Evolutionary conservation across 2,113 vertebrate species (phyloP), one percentile per base, ranked within the genome.

Genomic region (Callocephalon fimbriatum): DNA sequence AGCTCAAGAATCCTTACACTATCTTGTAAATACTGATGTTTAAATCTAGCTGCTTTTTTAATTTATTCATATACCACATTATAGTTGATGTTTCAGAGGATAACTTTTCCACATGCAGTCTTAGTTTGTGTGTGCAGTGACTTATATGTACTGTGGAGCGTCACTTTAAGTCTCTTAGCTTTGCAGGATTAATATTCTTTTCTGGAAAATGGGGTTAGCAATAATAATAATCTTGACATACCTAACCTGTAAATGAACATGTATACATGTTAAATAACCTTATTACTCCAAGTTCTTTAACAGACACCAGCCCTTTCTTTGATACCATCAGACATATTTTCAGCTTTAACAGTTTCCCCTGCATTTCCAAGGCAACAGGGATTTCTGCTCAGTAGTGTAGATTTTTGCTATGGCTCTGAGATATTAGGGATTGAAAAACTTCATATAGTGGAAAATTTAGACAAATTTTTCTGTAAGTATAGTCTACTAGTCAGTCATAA

Each of bases 321-420:
- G 85, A 85, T 78, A 82, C 68, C 59, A 85, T 77, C 71, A 95
- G 48, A 86, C 32, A 54, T 88, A 80, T 93, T 96, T 95, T 88
- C 81, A 91, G 58, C 84, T 88, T 92, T 90, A 95, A 51, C 23
- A 74, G 37, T 96, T 96, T 89, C 87, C 42, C 50, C 54, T 77
- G 32, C 78, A 97, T 96, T 95, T 90, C 95, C 67, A 87, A 92
- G 91, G 90, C 71, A 96, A 90, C 89, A 76, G 67, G 42, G 80
- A 56, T 26, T 92, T 92, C 44, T 86, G 29, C 29, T 91, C 56
- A 63, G 53, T 65, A 77, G 27, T 82, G 67, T 68, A n/a, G 61
- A 56, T 51, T 78, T 77, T 96, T 88, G 59, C 35, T 31, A 62
- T 51, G 40, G 20, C 22, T 93, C 29, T 85, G 50, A 93, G 67